Percentiles rank a stretch among this genome's conserved stretches.
Conservation (phyloP, 1,140 invertebrate species). For the Calephelis virginiensis region DNA sequence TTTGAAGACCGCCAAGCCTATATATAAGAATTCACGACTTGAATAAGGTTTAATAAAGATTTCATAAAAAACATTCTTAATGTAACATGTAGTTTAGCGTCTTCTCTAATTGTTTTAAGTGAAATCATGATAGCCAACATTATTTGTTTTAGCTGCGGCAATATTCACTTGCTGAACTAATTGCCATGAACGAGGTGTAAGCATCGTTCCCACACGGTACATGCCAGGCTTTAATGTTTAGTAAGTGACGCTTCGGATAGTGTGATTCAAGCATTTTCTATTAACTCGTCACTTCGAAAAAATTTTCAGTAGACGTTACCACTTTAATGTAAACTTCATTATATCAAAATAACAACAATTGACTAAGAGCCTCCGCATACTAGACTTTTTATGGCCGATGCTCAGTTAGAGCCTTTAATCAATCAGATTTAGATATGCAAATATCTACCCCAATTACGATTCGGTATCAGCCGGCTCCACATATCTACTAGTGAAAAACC, state of each 20-base stretch:
- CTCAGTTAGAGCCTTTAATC: too few relatives aligned
- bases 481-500: too few relatives aligned
- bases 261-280: constrained; percentile 53
- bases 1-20: too few relatives aligned
- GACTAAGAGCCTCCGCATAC: constrained; percentile 40
- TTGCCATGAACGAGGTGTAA: constrained; percentile 69
- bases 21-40: too few relatives aligned
- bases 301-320: constrained; percentile 39
- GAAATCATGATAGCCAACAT: constrained; percentile 25
- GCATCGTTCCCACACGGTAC: constrained; percentile 45
- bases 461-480: too few relatives aligned
- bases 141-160: constrained; percentile 74
- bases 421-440: too few relatives aligned
- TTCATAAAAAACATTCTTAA: too few relatives aligned
- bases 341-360: constrained; percentile 40
- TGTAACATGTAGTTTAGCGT: too few relatives aligned
- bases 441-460: too few relatives aligned
- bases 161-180: constrained; percentile 71
- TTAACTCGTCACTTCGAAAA: constrained; percentile 47
- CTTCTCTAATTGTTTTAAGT: too few relatives aligned
- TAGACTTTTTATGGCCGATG: constrained; percentile 18
- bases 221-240: constrained; percentile 53
- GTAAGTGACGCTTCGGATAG: constrained; percentile 57
- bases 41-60: too few relatives aligned
- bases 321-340: constrained; percentile 45